These are phyloP conservation scores for Enteromius thamalakanensis DNA, from an alignment of 2,797 vertebrate species.

Conservation along the genomic window DNA sequence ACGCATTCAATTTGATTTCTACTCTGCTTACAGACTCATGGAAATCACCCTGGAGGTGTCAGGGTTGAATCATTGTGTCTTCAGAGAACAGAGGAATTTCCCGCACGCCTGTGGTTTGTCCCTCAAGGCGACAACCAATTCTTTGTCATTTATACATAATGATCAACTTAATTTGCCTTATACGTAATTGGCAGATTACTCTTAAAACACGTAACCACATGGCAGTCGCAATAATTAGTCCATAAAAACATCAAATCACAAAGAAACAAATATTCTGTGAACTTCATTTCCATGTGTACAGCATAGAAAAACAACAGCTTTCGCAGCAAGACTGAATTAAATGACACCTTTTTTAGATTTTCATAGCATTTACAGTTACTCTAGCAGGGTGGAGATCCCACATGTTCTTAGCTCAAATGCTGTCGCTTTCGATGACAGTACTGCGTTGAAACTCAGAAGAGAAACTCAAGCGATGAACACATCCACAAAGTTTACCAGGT, in stretches of 20 bases:
- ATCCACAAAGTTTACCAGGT: background rate
- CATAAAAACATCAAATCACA: background rate
- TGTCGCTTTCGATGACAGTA: background rate
- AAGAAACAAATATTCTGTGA: background rate
- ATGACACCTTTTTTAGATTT: background rate
- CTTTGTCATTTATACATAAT: background rate
- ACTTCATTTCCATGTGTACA: background rate
- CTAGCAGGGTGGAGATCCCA: background rate
- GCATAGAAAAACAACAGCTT: background rate
- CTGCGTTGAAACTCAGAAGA: background rate
- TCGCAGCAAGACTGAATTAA: background rate
- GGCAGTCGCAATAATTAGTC: background rate
- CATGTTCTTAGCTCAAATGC: background rate
- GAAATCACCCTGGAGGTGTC: slow-evolving; percentile 14
- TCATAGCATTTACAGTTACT: background rate
- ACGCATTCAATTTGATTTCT: background rate
- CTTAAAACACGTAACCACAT: background rate
- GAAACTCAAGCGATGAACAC: background rate
- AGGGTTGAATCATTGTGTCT: slow-evolving; percentile 20
- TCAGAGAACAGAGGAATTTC: background rate
- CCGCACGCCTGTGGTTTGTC: background rate
- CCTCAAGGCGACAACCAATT: background rate
- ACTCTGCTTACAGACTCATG: background rate
- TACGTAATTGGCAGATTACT: background rate
- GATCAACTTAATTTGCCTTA: background rate